These are phyloP conservation scores for Anniella stebbinsi DNA, from an alignment of 2,797 vertebrate genomes.

Conservation along the genomic window DNA sequence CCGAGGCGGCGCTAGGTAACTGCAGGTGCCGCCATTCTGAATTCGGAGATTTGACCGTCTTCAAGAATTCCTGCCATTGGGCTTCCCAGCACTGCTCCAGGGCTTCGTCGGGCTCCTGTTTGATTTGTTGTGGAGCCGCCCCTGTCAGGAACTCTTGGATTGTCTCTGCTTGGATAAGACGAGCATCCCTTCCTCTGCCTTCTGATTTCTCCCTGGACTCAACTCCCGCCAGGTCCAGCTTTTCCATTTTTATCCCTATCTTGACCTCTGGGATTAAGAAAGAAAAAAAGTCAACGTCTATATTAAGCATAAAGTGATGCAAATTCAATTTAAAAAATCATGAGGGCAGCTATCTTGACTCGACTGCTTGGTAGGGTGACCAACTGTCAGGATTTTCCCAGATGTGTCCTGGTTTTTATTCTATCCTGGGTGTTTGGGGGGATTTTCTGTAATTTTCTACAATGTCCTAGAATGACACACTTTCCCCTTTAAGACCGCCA, in stretches of 20 bases:
- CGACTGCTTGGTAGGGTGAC: no score
- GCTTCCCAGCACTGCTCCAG: not conserved
- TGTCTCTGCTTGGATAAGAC: not conserved
- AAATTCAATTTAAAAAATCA: no score
- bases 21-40: not conserved
- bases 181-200: not conserved
- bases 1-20: not conserved
- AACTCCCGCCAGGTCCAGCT: not conserved
- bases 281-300: not conserved
- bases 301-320: not conserved
- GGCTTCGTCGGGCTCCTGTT: not conserved
- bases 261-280: not conserved
- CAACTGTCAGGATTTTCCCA: no score
- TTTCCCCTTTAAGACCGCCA: no score
- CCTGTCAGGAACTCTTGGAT: not conserved
- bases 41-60: not conserved
- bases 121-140: not conserved
- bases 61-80: slow-evolving; percentile 7
- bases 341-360: no score
- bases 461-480: no score
- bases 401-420: no score
- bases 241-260: not conserved
- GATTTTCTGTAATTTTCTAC: no score
- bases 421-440: no score
- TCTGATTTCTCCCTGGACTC: not conserved